A percentile compares a stretch with the other conserved stretches of the same genome.
Conservation (phyloP, 2,888 invertebrate genomes). For the Amphipoea oculea region DNA sequence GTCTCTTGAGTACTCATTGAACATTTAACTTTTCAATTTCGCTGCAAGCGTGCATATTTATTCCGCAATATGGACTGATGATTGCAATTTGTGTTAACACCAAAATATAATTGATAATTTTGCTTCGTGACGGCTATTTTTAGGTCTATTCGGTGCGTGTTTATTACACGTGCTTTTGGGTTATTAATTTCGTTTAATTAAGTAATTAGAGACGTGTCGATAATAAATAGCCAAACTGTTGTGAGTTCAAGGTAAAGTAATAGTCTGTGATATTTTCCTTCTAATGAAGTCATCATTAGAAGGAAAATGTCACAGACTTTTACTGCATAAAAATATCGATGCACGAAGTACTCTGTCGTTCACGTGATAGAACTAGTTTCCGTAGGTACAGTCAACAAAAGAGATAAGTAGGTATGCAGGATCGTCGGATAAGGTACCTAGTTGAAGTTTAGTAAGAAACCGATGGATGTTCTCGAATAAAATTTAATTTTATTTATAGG, state of each 20-base stretch:
- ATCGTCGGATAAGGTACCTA: too few relatives aligned
- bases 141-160: conserved; percentile 4
- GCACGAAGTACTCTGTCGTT: not conserved
- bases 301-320: conserved; percentile 1
- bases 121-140: conserved; percentile 9
- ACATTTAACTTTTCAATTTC: conserved; percentile 50
- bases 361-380: conserved; percentile 33
- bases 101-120: not conserved
- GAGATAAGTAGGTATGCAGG: too few relatives aligned
- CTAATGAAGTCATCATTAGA: conserved; percentile 5
- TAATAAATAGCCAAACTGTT: conserved; percentile 11
- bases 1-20: conserved; percentile 45
- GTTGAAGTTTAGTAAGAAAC: too few relatives aligned
- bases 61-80: conserved; percentile 31
- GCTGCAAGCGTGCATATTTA: conserved; percentile 29
- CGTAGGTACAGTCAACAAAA: not conserved
- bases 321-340: conserved; percentile 19
- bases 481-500: too few relatives aligned
- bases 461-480: too few relatives aligned
- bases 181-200: conserved; percentile 13
- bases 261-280: too few relatives aligned
- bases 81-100: conserved; percentile 33
- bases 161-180: not conserved
- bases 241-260: not conserved
- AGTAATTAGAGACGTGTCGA: conserved; percentile 18